Evolutionary conservation across 2,797 vertebrate genomes (phyloP).

Genomic region (Scleropages formosus): DNA sequence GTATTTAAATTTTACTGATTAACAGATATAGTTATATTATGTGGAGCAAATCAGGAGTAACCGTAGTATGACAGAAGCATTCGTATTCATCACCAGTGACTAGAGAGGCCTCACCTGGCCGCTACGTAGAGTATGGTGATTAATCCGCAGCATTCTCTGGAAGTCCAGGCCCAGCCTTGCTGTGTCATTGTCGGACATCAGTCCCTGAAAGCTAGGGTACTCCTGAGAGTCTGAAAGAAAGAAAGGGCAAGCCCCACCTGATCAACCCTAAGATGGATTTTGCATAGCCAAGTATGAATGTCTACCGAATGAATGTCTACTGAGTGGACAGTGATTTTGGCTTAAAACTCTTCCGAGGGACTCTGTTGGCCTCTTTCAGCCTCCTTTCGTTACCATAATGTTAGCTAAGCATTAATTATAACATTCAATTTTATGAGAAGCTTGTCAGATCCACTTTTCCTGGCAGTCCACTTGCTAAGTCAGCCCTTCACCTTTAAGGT

Average conservation of each 20-base stretch:
- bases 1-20: not conserved
- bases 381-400: not conserved
- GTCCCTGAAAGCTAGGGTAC: conserved; percentile 87
- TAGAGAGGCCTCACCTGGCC: conserved; percentile 75
- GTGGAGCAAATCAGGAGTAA: not conserved
- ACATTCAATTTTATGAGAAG: not conserved
- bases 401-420: not conserved
- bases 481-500: not conserved
- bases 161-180: conserved; percentile 86
- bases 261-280: not conserved
- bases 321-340: not conserved
- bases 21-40: not conserved
- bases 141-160: conserved; percentile 90
- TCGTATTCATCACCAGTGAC: not conserved
- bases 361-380: not conserved
- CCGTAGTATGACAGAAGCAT: not conserved
- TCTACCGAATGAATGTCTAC: not conserved
- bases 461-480: not conserved
- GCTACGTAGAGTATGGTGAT: conserved; percentile 90
- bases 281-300: no score
- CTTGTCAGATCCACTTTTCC: not conserved
- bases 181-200: conserved; percentile 85
- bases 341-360: not conserved
- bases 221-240: conserved; percentile 76
- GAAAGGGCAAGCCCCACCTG: not conserved